Evolutionary conservation across 2,113 vertebrate species (phyloP), one percentile per base, ranked within the genome.

Genomic region (Grammomys dolichurus): DNA sequence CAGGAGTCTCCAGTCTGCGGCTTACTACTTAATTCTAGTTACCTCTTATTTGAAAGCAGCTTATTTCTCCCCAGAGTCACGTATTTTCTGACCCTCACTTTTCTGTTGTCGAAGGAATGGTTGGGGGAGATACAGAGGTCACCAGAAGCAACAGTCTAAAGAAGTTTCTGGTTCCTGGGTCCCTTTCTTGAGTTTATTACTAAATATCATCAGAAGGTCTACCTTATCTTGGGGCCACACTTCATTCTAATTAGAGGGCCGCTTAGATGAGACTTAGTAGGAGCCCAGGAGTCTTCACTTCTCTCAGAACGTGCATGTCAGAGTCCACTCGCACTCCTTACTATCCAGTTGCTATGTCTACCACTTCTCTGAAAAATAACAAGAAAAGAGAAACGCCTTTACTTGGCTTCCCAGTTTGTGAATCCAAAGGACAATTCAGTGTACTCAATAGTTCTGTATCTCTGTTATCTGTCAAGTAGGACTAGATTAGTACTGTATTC

Each of bases 1-100:
- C 14, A 67, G 51, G 82, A 77, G 67, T 84, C 10, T 90, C 85
- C 80, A 75, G 31, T 40, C 65, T 54, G 1, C 26, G 22, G 36
- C 75, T 56, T 43, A 48, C n/a, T 82, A 69, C 75, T 90, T 69
- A 4, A 75, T 76, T 75, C 81, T 48, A 28, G 88, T 88, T 58
- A 63, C 60, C 10, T 13, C 89, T 94, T 90, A 76, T n/a, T 16
- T 63, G 65, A 90, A 12, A 87, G 14, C 75, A 69, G 87, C 90
- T 78, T 81, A 89, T 56, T 96, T 91, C 33, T 90, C 43, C 46
- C 89, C 60, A 54, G 77, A 84, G 19, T 58, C 58, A 82, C 1
- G 75, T 63, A 60, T 56, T 90, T 91, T 70, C 75, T 92, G 63
- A 24, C 36, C 60, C 19, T 77, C 51, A 22, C 73, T 65, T 36